Evolutionary conservation across 1,140 invertebrate genomes (phyloP).

Genomic region (Pseudomyrmex pallidus): DNA sequence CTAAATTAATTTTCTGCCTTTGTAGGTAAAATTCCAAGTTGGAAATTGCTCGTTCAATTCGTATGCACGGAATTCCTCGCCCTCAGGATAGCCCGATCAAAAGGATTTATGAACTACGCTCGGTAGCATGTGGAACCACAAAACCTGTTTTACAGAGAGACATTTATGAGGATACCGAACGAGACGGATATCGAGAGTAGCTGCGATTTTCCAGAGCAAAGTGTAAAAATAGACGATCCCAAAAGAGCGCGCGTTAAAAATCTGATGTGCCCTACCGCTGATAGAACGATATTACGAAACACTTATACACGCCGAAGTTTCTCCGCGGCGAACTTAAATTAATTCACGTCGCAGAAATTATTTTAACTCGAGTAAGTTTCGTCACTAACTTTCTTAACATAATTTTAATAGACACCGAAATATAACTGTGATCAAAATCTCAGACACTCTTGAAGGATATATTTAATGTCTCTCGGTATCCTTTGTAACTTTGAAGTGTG

Average conservation of each 20-base stretch:
- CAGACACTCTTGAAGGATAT: not conserved
- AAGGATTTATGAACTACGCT: conserved; percentile 49
- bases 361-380: conserved; percentile 27
- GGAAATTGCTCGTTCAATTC: conserved; percentile 56
- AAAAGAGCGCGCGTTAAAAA: conserved; percentile 23
- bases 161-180: conserved; percentile 27
- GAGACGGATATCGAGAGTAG: conserved; percentile 17
- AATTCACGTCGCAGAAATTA: conserved; percentile 12
- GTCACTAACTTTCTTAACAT: conserved; percentile 16
- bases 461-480: not conserved
- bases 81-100: conserved; percentile 23
- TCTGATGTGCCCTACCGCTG: not conserved
- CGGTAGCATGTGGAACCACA: conserved; percentile 4
- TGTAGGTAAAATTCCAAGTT: conserved; percentile 23
- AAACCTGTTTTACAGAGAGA: conserved; percentile 58
- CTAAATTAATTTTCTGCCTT: conserved; percentile 7
- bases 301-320: not conserved
- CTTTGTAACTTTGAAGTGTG: not conserved
- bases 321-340: not conserved
- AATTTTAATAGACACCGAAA: conserved; percentile 3
- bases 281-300: conserved; percentile 28
- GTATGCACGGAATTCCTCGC: not conserved
- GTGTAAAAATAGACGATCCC: conserved; percentile 34
- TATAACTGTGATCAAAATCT: conserved; percentile 25
- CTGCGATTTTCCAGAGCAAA: conserved; percentile 38